These are phyloP conservation scores for Neogale vison DNA, from an alignment of 2,113 vertebrate genomes.

Conservation along the genomic window DNA sequence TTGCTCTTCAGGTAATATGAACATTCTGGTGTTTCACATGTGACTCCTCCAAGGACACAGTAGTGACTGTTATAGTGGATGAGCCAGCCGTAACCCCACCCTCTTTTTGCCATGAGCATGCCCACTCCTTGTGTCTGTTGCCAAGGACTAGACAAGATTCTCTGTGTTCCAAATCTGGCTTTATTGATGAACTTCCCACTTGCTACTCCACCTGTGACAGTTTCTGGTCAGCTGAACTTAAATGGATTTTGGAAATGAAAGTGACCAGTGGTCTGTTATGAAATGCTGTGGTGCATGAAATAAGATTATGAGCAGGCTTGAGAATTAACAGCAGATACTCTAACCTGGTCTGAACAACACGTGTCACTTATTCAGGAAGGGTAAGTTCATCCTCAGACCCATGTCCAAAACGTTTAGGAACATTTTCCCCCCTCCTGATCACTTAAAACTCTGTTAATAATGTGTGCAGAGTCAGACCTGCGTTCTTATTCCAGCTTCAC, in stretches of 20 bases:
- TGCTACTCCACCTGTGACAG: conserved; percentile 49
- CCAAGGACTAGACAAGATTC: conserved; percentile 16
- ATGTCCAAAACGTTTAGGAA: not conserved
- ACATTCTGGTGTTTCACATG: not conserved
- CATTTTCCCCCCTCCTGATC: conserved; percentile 2
- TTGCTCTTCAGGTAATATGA: conserved; percentile 51
- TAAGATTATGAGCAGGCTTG: conserved; percentile 62
- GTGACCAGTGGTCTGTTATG: conserved; percentile 64
- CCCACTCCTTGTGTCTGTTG: conserved; percentile 2
- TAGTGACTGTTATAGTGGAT: conserved; percentile 5
- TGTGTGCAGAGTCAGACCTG: not conserved
- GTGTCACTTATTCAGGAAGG: conserved; percentile 1
- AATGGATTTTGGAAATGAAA: conserved; percentile 70
- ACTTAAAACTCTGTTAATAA: not conserved
- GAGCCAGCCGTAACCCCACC: conserved; percentile 17
- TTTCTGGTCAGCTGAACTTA: conserved; percentile 66
- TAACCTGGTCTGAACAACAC: conserved; percentile 52
- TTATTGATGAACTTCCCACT: conserved; percentile 48
- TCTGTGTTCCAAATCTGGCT: conserved; percentile 37
- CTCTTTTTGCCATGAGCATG: not conserved
- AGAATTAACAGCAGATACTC: conserved; percentile 46
- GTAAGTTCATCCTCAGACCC: conserved; percentile 21
- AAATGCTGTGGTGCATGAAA: conserved; percentile 60
- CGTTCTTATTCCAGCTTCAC: not conserved
- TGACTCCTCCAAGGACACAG: conserved; percentile 51